A percentile compares a stretch with the other conserved stretches of the same genome.
Conservation (phyloP, 2,113 vertebrate species). For the Empidonax traillii region DNA sequence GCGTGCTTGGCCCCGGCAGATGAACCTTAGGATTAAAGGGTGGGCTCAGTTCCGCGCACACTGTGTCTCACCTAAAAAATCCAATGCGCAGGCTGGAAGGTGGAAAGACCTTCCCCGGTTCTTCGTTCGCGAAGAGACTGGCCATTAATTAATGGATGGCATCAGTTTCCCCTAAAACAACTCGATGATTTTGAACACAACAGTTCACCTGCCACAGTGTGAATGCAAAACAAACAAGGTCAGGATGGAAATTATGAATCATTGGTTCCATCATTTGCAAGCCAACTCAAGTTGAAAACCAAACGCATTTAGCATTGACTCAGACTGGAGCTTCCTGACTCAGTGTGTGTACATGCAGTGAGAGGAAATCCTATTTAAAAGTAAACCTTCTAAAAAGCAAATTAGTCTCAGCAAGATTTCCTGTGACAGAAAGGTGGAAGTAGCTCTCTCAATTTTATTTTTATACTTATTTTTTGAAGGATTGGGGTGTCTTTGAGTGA, state of each 20-base stretch:
- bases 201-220: constrained; percentile 28
- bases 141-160: no score
- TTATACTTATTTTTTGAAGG: background rate
- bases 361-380: constrained; percentile 72
- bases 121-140: no score
- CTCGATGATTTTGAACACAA: background rate
- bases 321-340: constrained; percentile 68
- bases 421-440: background rate
- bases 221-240: constrained; percentile 44
- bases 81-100: no score
- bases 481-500: background rate
- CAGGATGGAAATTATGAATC: constrained; percentile 73
- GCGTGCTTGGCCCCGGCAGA: no score
- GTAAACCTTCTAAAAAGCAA: constrained; percentile 32
- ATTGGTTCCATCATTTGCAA: constrained; percentile 58
- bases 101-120: no score
- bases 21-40: no score
- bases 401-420: constrained; percentile 38
- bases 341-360: background rate
- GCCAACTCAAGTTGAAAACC: constrained; percentile 60
- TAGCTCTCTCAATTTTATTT: background rate
- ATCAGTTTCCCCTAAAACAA: background rate
- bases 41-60: no score
- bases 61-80: no score
- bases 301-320: constrained; percentile 71